phyloP scores from a whole-genome alignment of 2,797 vertebrate genomes.

The Anas acuta region DNA sequence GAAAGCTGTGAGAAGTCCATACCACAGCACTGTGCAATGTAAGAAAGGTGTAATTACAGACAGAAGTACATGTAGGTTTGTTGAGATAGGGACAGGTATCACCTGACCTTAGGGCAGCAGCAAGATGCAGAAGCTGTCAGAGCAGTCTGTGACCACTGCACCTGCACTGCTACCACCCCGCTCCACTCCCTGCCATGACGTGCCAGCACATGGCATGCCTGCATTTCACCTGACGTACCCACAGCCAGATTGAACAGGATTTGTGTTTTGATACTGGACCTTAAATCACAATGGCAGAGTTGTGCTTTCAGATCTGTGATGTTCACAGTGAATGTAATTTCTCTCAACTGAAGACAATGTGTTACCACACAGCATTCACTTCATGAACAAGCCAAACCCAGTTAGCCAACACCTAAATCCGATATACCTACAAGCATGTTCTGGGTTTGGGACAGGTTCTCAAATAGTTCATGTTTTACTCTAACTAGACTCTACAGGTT shows the following conservation, averaged over 20 bases:
- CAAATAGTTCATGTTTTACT: background rate
- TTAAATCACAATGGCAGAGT: background rate
- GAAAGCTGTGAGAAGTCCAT: background rate
- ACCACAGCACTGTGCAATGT: rapidly evolving
- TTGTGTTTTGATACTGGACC: background rate
- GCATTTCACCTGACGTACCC: background rate
- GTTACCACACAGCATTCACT: background rate
- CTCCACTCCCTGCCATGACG: background rate
- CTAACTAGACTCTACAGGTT: background rate
- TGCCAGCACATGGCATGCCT: background rate
- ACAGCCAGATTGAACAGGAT: rapidly evolving
- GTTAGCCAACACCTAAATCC: background rate
- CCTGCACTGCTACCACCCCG: background rate
- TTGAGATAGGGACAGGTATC: background rate
- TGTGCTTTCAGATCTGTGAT: background rate
- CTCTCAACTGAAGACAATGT: background rate
- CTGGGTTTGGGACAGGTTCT: background rate
- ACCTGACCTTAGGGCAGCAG: background rate
- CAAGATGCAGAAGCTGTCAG: background rate
- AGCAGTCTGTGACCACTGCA: background rate
- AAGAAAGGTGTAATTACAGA: background rate
- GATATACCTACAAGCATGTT: background rate
- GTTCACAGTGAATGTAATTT: background rate
- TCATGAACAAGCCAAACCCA: background rate
- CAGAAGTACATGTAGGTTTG: background rate